Evolutionary conservation across 1,140 invertebrate genomes (phyloP), one percentile per base, ranked within the genome.

Genomic region (Spodoptera litura): DNA sequence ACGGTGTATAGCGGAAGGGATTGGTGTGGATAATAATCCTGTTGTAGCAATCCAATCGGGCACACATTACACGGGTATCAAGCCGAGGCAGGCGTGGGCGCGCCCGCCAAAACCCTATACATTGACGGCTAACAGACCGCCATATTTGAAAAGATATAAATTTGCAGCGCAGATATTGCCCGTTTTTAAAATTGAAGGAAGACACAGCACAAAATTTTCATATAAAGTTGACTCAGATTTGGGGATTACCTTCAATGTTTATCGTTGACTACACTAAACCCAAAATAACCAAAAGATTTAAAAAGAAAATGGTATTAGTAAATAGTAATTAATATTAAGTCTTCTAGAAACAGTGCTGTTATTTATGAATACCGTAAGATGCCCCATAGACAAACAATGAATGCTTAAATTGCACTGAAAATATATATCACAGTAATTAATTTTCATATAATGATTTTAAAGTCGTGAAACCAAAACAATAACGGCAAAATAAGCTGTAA

Each of bases 401-500:
- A 31, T 31, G 2, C 31, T 31, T 64, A 64, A 44, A 64, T 44
- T 20, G 49, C n/a, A 10, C 8, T 11, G 38, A 15, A 20, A 20
- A 4, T 20, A n/a, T 64, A 49, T 20, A 49, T 64, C n/a, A 20
- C 13, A 1, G 38, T 3, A 64, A 64, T 64, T 49, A 64, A 64
- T 64, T 44, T 44, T 20, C 35, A 6, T 10, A n/a, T 76, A 59
- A 51, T 27, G 31, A 44, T 56, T 76, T 83, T 79, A 79, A 83
- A 84, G 78, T 80, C 82, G 78, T 87, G 77, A 82, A 77, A 77
- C 81, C 70, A 83, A 82, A 79, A 79, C 76, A 79, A 79, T 79
- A 72, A 85, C 83, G 79, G 83, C 87, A 85, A 87, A 89, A 83
- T 83, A 84, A 85, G 86, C 81, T 85, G 81, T 88, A 87, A 89